Conservation (phyloP, 2,797 vertebrate genomes). For the Orestias chungarensis region DNA sequence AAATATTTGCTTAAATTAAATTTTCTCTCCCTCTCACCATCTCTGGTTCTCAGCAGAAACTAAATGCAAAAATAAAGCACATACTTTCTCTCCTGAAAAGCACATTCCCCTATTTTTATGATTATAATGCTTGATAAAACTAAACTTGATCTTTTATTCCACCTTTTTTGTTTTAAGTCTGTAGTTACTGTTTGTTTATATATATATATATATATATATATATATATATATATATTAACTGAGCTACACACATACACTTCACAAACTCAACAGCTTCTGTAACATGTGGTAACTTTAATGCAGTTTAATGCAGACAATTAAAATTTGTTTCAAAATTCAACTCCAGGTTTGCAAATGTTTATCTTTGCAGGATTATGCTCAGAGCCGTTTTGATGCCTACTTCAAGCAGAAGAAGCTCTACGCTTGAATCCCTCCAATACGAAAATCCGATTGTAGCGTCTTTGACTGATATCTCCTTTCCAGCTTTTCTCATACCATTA, state of each 20-base stretch:
- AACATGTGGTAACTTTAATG: neutral
- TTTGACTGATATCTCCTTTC: slow-evolving; percentile 14
- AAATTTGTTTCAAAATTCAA: neutral
- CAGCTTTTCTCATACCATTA: neutral
- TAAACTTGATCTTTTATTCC: neutral
- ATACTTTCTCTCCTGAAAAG: neutral
- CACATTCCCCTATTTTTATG: neutral
- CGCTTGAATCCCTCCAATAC: slow-evolving; percentile 55
- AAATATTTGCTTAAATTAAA: no score
- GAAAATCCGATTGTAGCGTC: slow-evolving; percentile 9
- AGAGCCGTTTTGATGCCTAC: slow-evolving; percentile 89
- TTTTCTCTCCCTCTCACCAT: no score
- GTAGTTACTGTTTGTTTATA: no score
- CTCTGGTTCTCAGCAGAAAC: no score
- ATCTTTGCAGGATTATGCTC: slow-evolving; percentile 88
- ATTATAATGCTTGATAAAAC: neutral
- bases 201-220: no score
- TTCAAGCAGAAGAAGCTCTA: slow-evolving; percentile 88
- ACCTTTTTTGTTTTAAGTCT: no score
- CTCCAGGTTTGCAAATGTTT: neutral
- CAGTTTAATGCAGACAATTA: neutral
- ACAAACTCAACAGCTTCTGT: neutral
- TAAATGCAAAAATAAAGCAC: neutral
- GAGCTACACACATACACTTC: neutral
- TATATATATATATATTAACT: no score